phyloP scores from a whole-genome alignment of 2,888 invertebrate species.

The Leucozona laternaria region DNA sequence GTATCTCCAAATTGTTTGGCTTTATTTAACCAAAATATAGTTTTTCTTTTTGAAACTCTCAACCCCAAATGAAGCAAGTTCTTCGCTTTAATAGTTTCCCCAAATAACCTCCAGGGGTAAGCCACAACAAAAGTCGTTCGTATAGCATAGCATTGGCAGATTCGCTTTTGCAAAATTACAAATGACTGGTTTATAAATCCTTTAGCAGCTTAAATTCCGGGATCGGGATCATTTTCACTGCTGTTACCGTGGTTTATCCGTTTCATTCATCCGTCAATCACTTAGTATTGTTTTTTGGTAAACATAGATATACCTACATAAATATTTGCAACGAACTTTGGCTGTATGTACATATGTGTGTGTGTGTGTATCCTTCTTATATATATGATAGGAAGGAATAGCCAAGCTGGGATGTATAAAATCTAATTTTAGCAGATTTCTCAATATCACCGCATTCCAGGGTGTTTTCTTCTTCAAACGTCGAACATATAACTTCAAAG shows the following conservation, averaged over 20 bases:
- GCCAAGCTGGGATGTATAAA: slow-evolving; percentile 14
- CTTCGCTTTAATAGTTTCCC: background rate
- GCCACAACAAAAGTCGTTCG: background rate
- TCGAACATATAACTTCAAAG: slow-evolving; percentile 19
- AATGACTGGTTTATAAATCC: slow-evolving; percentile 23
- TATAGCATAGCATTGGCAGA: no score
- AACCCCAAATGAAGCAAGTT: background rate
- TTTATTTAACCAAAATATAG: no score
- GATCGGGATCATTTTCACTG: slow-evolving; percentile 40
- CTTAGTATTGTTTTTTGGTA: slow-evolving; percentile 46
- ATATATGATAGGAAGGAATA: background rate
- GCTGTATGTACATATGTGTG: background rate
- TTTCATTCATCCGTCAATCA: slow-evolving; percentile 46
- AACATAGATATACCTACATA: no score
- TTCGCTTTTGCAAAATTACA: background rate
- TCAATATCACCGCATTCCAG: slow-evolving; percentile 59
- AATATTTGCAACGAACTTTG: slow-evolving; percentile 33
- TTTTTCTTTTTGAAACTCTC: no score
- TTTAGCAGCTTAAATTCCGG: slow-evolving; percentile 38
- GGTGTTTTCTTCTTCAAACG: slow-evolving; percentile 18
- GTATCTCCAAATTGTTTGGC: no score
- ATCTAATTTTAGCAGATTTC: slow-evolving; percentile 65
- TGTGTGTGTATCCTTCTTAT: background rate
- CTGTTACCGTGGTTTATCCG: slow-evolving; percentile 1
- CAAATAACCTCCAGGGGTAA: background rate